Conservation (phyloP, 2,797 vertebrate genomes). For the Taeniopygia guttata region DNA sequence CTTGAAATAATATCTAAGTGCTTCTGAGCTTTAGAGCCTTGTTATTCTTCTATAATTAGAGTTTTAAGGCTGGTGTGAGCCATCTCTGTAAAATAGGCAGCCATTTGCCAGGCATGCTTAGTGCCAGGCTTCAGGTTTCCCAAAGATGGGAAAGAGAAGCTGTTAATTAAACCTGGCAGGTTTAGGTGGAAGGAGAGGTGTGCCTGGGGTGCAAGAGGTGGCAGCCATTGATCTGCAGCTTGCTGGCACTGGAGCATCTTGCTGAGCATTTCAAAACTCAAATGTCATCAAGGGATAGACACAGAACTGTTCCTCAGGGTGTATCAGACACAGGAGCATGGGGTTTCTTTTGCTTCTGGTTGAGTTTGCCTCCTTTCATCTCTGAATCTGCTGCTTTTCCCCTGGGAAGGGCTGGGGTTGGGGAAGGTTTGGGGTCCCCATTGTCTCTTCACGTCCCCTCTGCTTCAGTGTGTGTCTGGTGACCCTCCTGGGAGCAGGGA, state of each 20-base stretch:
- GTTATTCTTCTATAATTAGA: constrained; percentile 63
- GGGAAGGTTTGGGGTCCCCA: neutral
- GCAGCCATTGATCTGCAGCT: fast-evolving
- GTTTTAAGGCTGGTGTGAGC: constrained; percentile 49
- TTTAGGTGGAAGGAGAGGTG: neutral
- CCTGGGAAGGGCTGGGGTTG: neutral
- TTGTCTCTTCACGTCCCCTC: neutral
- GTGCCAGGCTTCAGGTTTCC: neutral
- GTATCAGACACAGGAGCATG: fast-evolving
- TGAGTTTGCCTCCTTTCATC: neutral
- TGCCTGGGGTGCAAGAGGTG: neutral
- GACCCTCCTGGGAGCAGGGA: neutral
- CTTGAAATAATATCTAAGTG: constrained; percentile 65
- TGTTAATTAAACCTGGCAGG: neutral
- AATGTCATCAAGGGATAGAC: neutral
- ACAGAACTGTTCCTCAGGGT: neutral
- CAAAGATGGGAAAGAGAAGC: neutral
- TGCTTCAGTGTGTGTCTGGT: neutral
- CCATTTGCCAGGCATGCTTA: neutral
- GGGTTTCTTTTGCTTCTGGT: neutral
- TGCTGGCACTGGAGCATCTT: neutral
- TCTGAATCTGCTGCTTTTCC: neutral
- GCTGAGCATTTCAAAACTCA: neutral
- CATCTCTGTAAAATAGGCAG: neutral
- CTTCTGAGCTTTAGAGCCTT: constrained; percentile 59